Evolutionary conservation across 2,113 vertebrate genomes (phyloP).

Genomic region (Cololabis saira): DNA sequence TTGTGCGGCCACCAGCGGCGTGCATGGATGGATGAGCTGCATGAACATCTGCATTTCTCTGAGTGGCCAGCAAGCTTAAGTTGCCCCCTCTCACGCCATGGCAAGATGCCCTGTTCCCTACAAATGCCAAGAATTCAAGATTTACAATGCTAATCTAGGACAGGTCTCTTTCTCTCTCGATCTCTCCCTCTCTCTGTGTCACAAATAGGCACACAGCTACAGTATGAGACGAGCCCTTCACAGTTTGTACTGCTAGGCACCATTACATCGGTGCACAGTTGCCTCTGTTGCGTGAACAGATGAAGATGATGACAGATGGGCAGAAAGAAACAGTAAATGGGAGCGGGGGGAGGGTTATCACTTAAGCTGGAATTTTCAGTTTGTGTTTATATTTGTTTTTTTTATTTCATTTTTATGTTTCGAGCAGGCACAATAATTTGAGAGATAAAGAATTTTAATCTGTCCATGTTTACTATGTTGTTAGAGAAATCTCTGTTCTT

Average conservation of each 20-base stretch:
- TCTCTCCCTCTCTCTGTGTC: too few species aligned
- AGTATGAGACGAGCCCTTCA: background rate
- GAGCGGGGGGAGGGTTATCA: background rate
- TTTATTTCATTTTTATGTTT: constrained; percentile 26
- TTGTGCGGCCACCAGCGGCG: constrained; percentile 13
- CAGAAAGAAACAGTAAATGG: background rate
- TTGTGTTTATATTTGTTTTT: constrained; percentile 11
- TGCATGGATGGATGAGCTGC: constrained; percentile 1
- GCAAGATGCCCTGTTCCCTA: constrained; percentile 25
- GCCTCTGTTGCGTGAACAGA: constrained; percentile 32
- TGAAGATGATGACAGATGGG: constrained; percentile 47
- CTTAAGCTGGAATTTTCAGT: constrained; percentile 19
- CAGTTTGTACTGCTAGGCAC: background rate
- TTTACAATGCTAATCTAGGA: constrained; percentile 49
- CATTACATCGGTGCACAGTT: constrained; percentile 19
- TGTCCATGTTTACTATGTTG: constrained; percentile 6
- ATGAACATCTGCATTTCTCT: constrained; percentile 37
- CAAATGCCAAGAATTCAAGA: constrained; percentile 16
- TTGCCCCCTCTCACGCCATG: constrained; percentile 16
- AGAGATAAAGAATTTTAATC: constrained; percentile 37
- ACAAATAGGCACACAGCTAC: too few species aligned
- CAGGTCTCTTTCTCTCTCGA: background rate
- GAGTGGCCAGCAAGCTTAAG: constrained; percentile 2
- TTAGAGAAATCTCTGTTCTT: background rate
- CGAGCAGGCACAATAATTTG: constrained; percentile 6